Percentiles rank a stretch among this genome's conserved stretches.
Conservation (phyloP, 2,888 invertebrate species). For the Willowsia nigromaculata region DNA sequence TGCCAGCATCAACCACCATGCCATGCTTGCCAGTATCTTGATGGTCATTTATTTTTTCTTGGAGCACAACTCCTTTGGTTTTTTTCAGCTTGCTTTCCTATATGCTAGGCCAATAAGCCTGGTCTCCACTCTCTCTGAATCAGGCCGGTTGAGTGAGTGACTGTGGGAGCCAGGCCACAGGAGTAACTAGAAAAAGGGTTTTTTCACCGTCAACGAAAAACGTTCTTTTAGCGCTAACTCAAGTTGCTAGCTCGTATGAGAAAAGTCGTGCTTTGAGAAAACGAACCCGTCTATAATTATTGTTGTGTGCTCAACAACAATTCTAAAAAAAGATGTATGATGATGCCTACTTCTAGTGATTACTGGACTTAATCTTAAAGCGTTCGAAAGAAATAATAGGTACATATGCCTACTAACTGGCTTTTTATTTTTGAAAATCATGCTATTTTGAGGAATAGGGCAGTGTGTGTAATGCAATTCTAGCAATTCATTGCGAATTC, state of each 20-base stretch:
- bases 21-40: neutral
- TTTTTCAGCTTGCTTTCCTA: neutral
- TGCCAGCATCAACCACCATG: neutral
- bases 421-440: neutral
- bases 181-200: constrained; percentile 20
- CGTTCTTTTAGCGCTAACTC: neutral
- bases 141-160: neutral
- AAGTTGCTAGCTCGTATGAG: neutral
- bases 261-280: constrained; percentile 41
- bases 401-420: neutral
- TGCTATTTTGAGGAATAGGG: constrained; percentile 34
- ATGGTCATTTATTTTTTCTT: constrained; percentile 13
- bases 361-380: neutral
- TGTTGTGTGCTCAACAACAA: neutral
- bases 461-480: constrained; percentile 19
- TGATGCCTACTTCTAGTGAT: constrained; percentile 22
- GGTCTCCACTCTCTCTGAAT: neutral
- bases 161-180: neutral
- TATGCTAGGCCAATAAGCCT: neutral
- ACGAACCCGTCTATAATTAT: constrained; percentile 27
- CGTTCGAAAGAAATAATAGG: constrained; percentile 2
- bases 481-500: too few relatives aligned
- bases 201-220: neutral
- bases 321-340: constrained; percentile 20
- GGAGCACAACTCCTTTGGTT: neutral